phyloP scores from a whole-genome alignment of 2,888 invertebrate genomes.

The Isotomurus palustris region DNA sequence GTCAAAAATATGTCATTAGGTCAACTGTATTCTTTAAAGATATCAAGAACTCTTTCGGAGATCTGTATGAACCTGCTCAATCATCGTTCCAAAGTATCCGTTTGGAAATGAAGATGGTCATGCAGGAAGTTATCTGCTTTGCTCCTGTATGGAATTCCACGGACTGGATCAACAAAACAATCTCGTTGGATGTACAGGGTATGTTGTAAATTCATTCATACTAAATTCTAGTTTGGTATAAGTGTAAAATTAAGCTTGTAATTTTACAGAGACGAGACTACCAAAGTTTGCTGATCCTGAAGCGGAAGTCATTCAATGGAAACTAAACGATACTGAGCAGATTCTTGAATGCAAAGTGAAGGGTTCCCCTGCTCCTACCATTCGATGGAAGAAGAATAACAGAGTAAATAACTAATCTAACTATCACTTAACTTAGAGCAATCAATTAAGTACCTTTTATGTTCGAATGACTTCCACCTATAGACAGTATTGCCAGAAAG shows the following conservation, averaged over 20 bases:
- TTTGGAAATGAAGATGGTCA: slow-evolving; percentile 21
- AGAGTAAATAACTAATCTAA: slow-evolving; percentile 27
- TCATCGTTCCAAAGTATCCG: slow-evolving; percentile 11
- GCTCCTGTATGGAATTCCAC: slow-evolving; percentile 45
- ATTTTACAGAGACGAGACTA: slow-evolving; percentile 28
- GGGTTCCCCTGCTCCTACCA: slow-evolving; percentile 29
- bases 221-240: background rate
- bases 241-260: background rate
- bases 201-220: background rate
- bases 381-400: slow-evolving; percentile 44
- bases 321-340: slow-evolving; percentile 38
- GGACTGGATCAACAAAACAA: slow-evolving; percentile 31
- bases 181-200: slow-evolving; percentile 22
- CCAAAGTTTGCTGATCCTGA: slow-evolving; percentile 29
- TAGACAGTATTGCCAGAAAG: slow-evolving; percentile 16
- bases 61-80: background rate
- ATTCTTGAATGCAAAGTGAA: slow-evolving; percentile 26
- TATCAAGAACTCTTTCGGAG: background rate
- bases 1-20: too few species aligned
- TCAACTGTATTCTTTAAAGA: too few species aligned
- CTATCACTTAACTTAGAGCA: background rate
- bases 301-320: slow-evolving; percentile 22
- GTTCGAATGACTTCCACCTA: background rate
- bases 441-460: background rate
- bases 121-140: slow-evolving; percentile 37